phyloP scores from a whole-genome alignment of 2,888 invertebrate genomes.

The Celastrina argiolus region DNA sequence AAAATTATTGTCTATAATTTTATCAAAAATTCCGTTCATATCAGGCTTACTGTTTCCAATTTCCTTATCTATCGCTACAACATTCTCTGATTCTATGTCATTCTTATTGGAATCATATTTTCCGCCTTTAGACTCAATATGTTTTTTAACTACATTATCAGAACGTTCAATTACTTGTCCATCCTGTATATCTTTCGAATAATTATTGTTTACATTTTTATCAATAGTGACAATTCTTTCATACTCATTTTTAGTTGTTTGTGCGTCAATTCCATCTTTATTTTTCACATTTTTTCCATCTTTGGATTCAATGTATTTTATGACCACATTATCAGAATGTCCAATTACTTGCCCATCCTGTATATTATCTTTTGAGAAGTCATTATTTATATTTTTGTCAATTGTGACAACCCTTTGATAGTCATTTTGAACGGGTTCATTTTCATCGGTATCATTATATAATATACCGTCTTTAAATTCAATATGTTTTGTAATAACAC shows the following conservation, averaged over 20 bases:
- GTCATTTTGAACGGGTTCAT: constrained; percentile 11
- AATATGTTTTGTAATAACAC: constrained; percentile 12
- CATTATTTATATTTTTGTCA: background rate
- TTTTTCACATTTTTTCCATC: constrained; percentile 20
- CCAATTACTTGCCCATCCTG: background rate
- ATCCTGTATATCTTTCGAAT: background rate
- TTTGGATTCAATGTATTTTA: constrained; percentile 8
- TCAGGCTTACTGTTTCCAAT: background rate
- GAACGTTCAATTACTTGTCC: background rate
- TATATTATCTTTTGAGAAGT: background rate
- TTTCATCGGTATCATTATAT: constrained; percentile 18
- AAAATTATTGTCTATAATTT: background rate
- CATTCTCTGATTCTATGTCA: constrained; percentile 25
- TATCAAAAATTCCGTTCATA: background rate
- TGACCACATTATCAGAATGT: constrained; percentile 2
- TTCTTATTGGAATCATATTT: constrained; percentile 12
- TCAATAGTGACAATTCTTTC: constrained; percentile 11
- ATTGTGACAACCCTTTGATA: constrained; percentile 10
- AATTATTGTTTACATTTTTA: background rate
- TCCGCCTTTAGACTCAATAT: constrained; percentile 13
- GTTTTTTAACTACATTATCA: constrained; percentile 13
- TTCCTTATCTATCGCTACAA: constrained; percentile 24
- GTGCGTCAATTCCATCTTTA: constrained; percentile 20
- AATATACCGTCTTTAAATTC: constrained; percentile 13
- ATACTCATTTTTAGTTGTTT: background rate